Conservation (phyloP, 2,888 invertebrate species). For the Portevinia maculata region DNA sequence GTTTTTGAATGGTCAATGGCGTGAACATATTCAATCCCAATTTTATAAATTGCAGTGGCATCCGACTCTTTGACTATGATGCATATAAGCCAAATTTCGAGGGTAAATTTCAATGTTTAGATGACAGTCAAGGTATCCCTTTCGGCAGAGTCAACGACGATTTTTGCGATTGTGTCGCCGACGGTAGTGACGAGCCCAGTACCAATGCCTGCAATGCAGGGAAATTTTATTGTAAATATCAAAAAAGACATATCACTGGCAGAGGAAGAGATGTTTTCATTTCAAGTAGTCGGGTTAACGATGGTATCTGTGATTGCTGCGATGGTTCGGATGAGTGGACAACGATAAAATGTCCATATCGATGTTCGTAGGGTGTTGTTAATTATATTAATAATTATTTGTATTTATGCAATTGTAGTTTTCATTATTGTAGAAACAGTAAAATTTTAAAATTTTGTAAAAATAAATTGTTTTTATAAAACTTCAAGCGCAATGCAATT, state of each 20-base stretch:
- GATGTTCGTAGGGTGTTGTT: constrained; percentile 76
- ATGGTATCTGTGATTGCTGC: constrained; percentile 97
- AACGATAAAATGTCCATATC: constrained; percentile 77
- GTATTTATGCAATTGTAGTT: constrained; percentile 49
- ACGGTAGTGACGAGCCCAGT: constrained; percentile 91
- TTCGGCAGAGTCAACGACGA: constrained; percentile 90
- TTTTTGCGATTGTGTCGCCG: constrained; percentile 91
- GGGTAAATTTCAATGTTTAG: constrained; percentile 83
- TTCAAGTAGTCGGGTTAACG: constrained; percentile 93
- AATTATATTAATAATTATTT: constrained; percentile 34
- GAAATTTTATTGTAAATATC: constrained; percentile 89
- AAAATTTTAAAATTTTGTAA: constrained; percentile 39
- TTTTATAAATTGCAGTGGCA: constrained; percentile 79
- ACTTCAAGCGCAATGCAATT: too few relatives aligned
- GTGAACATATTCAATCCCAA: background rate
- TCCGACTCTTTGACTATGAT: constrained; percentile 81
- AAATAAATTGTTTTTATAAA: constrained; percentile 59
- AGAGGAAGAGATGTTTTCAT: constrained; percentile 83
- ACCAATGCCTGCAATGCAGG: constrained; percentile 95
- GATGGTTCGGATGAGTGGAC: constrained; percentile 95
- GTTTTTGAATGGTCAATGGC: background rate
- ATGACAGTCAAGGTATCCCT: constrained; percentile 83
- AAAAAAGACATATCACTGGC: constrained; percentile 81
- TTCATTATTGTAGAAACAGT: constrained; percentile 42
- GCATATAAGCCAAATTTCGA: constrained; percentile 82